Percentiles rank a stretch among this genome's conserved stretches.
These are phyloP conservation scores for Cygnus buccinator DNA, from an alignment of 2,113 vertebrate species.

Conservation along the genomic window DNA sequence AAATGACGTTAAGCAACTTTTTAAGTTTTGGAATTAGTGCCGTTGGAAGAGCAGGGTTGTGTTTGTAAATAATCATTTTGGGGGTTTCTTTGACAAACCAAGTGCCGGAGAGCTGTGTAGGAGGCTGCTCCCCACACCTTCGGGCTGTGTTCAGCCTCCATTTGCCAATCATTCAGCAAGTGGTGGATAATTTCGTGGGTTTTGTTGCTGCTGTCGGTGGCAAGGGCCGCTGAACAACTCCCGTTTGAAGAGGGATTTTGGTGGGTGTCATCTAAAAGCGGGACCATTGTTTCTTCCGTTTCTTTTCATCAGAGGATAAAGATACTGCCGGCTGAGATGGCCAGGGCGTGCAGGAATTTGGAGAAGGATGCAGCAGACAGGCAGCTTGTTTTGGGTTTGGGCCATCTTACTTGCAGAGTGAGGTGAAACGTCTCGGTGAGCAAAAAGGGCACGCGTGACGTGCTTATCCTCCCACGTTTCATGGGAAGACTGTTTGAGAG, in stretches of 20 bases:
- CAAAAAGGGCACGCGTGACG: rapidly evolving
- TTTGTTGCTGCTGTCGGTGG: not conserved
- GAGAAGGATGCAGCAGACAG: not conserved
- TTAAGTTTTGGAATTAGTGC: not conserved
- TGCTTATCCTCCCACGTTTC: not conserved
- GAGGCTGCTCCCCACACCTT: rapidly evolving
- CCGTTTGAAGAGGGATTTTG: not conserved
- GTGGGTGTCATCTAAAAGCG: not conserved
- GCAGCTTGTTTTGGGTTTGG: not conserved
- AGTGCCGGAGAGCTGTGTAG: not conserved
- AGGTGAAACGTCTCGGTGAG: rapidly evolving
- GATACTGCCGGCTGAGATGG: not conserved
- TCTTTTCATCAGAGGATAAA: not conserved
- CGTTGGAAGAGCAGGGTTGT: not conserved
- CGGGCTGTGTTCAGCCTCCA: not conserved
- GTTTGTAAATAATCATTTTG: not conserved
- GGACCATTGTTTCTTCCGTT: not conserved
- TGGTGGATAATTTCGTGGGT: not conserved
- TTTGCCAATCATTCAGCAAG: not conserved
- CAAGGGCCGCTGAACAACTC: not conserved
- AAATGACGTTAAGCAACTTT: not conserved
- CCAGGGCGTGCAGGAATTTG: not conserved
- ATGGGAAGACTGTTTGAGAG: not conserved
- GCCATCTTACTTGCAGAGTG: not conserved
- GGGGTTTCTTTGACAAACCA: not conserved